These are phyloP conservation scores for Rhineura floridana DNA, from an alignment of 2,113 vertebrate genomes.

Conservation along the genomic window DNA sequence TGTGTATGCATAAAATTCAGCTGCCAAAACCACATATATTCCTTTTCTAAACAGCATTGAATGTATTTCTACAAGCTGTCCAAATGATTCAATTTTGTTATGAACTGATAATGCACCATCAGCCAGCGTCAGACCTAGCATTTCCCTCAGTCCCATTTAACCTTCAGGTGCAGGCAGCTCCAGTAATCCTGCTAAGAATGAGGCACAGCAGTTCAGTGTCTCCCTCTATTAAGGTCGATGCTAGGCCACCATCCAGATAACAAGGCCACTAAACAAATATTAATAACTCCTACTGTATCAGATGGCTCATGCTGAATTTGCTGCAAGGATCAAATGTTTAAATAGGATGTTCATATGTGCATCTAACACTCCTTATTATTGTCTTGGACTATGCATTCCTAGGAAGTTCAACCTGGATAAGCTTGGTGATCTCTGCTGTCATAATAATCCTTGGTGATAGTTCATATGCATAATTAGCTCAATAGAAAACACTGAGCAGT, in stretches of 20 bases:
- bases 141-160: constrained; percentile 63
- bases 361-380: background rate
- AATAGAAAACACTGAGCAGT: background rate
- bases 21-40: constrained; percentile 62
- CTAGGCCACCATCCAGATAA: constrained; percentile 32
- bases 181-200: constrained; percentile 61
- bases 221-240: constrained; percentile 59
- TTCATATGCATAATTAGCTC: background rate
- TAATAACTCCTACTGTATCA: constrained; percentile 34
- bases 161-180: constrained; percentile 54
- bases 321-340: background rate
- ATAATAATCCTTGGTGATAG: background rate
- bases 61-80: constrained; percentile 72
- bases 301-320: background rate
- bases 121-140: constrained; percentile 59
- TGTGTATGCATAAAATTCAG: constrained; percentile 51
- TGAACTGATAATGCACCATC: constrained; percentile 70
- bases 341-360: background rate
- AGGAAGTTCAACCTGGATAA: constrained; percentile 4
- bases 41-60: constrained; percentile 63
- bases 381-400: background rate
- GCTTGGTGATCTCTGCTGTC: background rate
- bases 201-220: constrained; percentile 47
- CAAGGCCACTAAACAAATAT: constrained; percentile 31
- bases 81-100: constrained; percentile 70